These are phyloP conservation scores for Halcyon badia DNA, from an alignment of 2,797 vertebrate genomes.

Conservation along the genomic window DNA sequence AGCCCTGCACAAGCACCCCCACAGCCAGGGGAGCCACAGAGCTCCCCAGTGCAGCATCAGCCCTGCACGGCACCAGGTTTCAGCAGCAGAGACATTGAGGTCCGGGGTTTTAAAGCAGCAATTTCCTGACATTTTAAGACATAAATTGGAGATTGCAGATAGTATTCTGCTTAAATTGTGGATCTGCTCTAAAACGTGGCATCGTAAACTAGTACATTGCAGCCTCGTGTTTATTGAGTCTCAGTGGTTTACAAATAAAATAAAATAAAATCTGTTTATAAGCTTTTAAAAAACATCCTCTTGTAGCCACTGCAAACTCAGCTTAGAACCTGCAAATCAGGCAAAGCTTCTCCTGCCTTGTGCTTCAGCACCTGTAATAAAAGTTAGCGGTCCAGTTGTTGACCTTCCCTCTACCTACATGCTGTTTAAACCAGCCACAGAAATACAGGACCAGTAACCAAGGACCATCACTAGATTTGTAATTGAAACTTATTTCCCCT, in stretches of 20 bases:
- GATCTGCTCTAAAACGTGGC: neutral
- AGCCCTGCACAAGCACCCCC: neutral
- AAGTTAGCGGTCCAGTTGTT: neutral
- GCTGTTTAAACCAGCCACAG: neutral
- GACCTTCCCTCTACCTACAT: neutral
- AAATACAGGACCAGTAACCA: neutral
- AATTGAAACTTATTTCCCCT: neutral
- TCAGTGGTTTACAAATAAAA: conserved; percentile 27
- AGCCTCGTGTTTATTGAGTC: neutral
- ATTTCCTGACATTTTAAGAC: neutral
- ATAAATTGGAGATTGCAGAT: neutral
- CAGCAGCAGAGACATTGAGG: neutral
- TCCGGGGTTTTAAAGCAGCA: neutral
- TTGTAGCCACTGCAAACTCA: neutral
- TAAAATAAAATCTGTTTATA: conserved; percentile 12
- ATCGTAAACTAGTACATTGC: neutral
- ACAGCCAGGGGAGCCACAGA: neutral
- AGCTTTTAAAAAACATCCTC: neutral
- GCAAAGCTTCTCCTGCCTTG: neutral
- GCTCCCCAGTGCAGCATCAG: neutral
- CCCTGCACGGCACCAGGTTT: neutral
- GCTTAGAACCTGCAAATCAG: neutral
- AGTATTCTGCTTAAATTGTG: neutral
- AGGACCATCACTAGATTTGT: neutral
- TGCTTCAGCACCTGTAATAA: neutral